These are phyloP conservation scores for Nylanderia fulva DNA, from an alignment of 1,140 invertebrate species.

Conservation along the genomic window DNA sequence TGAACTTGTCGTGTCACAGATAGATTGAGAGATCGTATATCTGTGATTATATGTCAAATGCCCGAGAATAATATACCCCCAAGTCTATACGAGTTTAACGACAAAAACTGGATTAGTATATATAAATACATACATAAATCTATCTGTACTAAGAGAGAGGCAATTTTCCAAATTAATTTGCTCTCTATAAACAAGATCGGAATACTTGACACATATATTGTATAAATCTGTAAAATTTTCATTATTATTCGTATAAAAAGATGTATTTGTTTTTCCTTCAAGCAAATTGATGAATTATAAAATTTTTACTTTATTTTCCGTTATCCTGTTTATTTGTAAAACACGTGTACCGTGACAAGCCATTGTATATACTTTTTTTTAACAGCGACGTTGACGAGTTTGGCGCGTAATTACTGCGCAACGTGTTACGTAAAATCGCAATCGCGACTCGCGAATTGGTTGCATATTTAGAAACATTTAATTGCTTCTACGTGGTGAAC, in stretches of 20 bases:
- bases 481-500: constrained; percentile 4
- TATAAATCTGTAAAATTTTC: neutral
- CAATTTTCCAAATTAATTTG: neutral
- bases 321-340: neutral
- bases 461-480: constrained; percentile 24
- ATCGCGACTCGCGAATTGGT: constrained; percentile 2
- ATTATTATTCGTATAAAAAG: neutral
- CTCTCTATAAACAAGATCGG: neutral
- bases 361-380: neutral
- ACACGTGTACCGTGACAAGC: neutral
- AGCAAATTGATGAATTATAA: neutral
- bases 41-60: neutral
- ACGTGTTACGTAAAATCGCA: constrained; percentile 3
- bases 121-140: constrained; percentile 25
- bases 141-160: neutral
- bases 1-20: constrained; percentile 1
- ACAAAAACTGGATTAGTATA: constrained; percentile 17
- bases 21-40: neutral
- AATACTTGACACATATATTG: too few species aligned
- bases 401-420: constrained; percentile 16
- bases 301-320: neutral
- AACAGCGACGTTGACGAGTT: neutral
- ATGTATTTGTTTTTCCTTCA: neutral
- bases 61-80: neutral
- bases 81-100: neutral